Base-by-base conservation (phyloP, 2,113 vertebrate genomes). In the Ascaphus truei region DNA sequence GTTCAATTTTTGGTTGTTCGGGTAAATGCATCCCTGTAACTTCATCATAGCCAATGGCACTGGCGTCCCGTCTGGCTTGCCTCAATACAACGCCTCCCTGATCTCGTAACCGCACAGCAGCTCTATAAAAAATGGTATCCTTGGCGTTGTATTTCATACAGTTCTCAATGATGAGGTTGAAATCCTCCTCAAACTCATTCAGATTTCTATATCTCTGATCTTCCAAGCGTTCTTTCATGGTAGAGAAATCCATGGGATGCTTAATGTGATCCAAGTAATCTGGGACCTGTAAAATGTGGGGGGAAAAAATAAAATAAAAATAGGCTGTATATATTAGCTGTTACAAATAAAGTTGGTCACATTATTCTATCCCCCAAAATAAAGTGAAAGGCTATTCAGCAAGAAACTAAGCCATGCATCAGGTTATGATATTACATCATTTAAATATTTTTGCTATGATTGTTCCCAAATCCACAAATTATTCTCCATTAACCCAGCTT, bases 81-180 rank as follows among this genome's bases (percentile, higher is more conserved):
- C 97, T 86, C 48, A 98, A 89, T 75, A 99, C 79, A 18, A 86
- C 90, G 8, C 96, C 97, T 3, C 97, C 97, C 85, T 96, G 95
- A 83, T 99, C 97, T 18, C 96, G 84, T 79, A 99, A 88, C 58
- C 96, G 86, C 65, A 94, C 85, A 0, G 95, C 96, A 11, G 94
- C 93, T 62, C 97, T 90, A 79, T 96, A 93, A 75, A 99, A 99
- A 80, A 95, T 95, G 1, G 96, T 97, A 80, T 99, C 97, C 85
- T 96, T 98, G 62, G 93, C 93, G 79, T 99, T 99, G 79, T 99
- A 99, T 75, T 95, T 96, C 94, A 98, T 90, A 83, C 97, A 99
- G 77, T 99, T 99, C 73, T 93, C 89, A 72, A 97, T 68, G 12
- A 99, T 96, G 66, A 98, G 92, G 79, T 96, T 93, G 74, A 99